phyloP scores from a whole-genome alignment of 2,888 invertebrate genomes.

The Unio delphinus region DNA sequence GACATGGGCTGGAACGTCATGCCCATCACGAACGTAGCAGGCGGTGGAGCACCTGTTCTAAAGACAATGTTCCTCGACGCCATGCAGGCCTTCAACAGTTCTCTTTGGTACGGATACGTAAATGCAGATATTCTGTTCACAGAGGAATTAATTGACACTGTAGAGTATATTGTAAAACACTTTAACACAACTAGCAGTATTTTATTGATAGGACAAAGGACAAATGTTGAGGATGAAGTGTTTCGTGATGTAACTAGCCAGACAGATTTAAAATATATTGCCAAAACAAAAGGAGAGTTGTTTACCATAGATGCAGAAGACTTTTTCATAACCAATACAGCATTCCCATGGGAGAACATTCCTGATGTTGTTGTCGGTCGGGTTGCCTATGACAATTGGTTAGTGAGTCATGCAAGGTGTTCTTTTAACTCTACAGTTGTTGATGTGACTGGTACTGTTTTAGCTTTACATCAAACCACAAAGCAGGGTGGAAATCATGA shows the following conservation, averaged over 20 bases:
- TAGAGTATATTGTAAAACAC: constrained; percentile 16
- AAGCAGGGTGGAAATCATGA: constrained; percentile 36
- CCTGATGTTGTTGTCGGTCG: constrained; percentile 35
- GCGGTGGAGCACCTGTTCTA: constrained; percentile 26
- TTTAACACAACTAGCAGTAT: constrained; percentile 16
- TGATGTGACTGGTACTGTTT: constrained; percentile 31
- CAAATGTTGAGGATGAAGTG: constrained; percentile 31
- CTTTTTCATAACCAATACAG: constrained; percentile 31
- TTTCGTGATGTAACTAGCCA: constrained; percentile 15
- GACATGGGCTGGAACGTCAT: constrained; percentile 35
- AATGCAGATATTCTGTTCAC: constrained; percentile 41
- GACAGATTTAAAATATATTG: constrained; percentile 8
- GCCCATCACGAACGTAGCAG: constrained; percentile 10
- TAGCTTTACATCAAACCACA: constrained; percentile 41
- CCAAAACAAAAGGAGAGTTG: constrained; percentile 17
- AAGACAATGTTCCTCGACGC: constrained; percentile 31
- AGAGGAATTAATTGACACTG: constrained; percentile 21
- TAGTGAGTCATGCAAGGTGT: constrained; percentile 35
- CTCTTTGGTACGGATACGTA: constrained; percentile 34
- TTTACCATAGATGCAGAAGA: constrained; percentile 40
- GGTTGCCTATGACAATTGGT: constrained; percentile 41
- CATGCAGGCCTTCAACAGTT: constrained; percentile 22
- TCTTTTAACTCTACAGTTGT: constrained; percentile 29
- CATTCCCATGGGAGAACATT: constrained; percentile 33
- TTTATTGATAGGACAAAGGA: constrained; percentile 32